Evolutionary conservation across 2,113 vertebrate genomes (phyloP).

Genomic region (Misgurnus mizolepis): DNA sequence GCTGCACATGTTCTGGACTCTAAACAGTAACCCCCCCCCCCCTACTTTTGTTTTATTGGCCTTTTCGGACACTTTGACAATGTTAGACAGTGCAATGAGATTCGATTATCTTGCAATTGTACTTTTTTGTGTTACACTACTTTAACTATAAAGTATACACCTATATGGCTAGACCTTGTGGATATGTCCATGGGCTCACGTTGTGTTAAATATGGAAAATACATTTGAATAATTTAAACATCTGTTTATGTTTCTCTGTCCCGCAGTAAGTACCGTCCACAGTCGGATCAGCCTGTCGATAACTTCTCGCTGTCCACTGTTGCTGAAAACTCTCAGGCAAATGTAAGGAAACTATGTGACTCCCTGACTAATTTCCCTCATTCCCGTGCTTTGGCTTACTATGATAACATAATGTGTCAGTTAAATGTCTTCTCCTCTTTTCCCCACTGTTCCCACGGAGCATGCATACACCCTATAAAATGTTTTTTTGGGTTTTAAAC

Average conservation of each 20-base stretch:
- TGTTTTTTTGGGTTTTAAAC: too few relatives aligned
- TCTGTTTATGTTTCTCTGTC: background rate
- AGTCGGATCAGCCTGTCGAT: slow-evolving; percentile 91
- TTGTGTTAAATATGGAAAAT: background rate
- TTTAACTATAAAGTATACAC: too few relatives aligned
- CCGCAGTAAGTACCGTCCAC: slow-evolving; percentile 85
- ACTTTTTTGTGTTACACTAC: background rate
- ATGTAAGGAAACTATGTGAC: slow-evolving; percentile 88
- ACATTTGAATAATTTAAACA: background rate
- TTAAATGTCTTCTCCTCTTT: slow-evolving; percentile 57
- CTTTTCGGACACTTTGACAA: too few relatives aligned
- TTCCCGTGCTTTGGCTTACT: slow-evolving; percentile 78
- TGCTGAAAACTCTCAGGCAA: slow-evolving; percentile 95
- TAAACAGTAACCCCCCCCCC: too few relatives aligned
- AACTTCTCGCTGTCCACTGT: slow-evolving; percentile 97
- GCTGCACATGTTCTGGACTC: too few relatives aligned
- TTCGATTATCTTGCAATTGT: too few relatives aligned
- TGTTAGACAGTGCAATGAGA: too few relatives aligned
- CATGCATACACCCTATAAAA: background rate
- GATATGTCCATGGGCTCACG: too few relatives aligned
- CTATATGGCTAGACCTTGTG: too few relatives aligned
- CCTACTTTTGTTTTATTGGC: too few relatives aligned
- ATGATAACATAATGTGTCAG: slow-evolving; percentile 84
- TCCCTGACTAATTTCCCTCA: slow-evolving; percentile 73
- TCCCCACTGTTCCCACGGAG: slow-evolving; percentile 49